Percentiles rank a stretch among this genome's conserved stretches.
Conservation (phyloP, 2,888 invertebrate species). For the Amblyjoppa fuscipennis region DNA sequence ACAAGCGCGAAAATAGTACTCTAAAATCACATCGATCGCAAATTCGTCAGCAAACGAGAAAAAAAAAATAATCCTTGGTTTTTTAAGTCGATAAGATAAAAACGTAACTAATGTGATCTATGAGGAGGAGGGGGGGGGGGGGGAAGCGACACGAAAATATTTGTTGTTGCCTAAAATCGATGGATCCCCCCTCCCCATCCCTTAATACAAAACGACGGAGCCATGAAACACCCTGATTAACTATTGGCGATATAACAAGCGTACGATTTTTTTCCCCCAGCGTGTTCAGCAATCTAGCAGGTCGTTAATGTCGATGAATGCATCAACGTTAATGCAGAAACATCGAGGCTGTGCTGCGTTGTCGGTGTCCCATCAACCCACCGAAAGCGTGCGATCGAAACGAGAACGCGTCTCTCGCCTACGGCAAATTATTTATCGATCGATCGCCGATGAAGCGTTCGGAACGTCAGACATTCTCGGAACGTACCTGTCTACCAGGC, state of each 20-base stretch:
- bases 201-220: background rate
- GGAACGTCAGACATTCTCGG: constrained; percentile 19
- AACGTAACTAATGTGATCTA: background rate
- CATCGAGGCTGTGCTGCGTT: constrained; percentile 65
- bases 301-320: background rate
- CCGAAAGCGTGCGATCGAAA: background rate
- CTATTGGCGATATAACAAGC: background rate
- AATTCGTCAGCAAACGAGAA: background rate
- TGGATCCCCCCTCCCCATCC: background rate
- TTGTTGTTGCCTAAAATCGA: background rate
- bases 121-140: too few relatives aligned
- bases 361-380: constrained; percentile 68
- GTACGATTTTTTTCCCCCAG: background rate
- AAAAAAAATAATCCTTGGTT: background rate
- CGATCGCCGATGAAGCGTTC: constrained; percentile 37
- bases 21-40: background rate
- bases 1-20: background rate
- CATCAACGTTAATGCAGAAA: constrained; percentile 31
- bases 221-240: background rate
- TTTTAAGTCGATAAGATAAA: constrained; percentile 2
- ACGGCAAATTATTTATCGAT: constrained; percentile 76
- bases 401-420: constrained; percentile 55
- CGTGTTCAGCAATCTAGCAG: background rate
- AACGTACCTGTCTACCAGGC: background rate
- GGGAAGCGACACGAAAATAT: background rate